Evolutionary conservation across 2,113 vertebrate genomes (phyloP), one percentile per base, ranked within the genome.

Genomic region (Porphyrio hochstetteri): DNA sequence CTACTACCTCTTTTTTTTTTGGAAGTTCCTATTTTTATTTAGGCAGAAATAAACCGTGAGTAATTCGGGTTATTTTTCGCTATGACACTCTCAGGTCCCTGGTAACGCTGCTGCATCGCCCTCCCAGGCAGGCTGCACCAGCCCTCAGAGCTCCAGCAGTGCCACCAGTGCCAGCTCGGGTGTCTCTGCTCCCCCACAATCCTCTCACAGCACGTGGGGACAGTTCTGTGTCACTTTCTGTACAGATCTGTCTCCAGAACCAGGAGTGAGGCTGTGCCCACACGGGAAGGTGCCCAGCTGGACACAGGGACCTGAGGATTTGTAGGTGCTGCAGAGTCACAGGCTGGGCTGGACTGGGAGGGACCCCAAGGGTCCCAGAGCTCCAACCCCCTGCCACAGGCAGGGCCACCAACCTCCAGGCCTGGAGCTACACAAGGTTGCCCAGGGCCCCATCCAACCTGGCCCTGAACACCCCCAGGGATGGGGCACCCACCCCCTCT

Each of bases 291-390:
- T 69, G 63, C 20, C n/a, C 52, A 11, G 0, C 61, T 20, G 69
- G 5, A 1, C 28, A 10, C 20, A 5, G 0, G 8, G 46, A 27
- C 31, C 27, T 10, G 40, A 44, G 50, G 63, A 8, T 1, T 16
- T 64, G 50, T 10, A 4, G 70, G 70, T 76, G 38, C 27, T 8
- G 6, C 3, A 18, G 52, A 50, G 31, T 48, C 48, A 48, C 48
- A 12, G 48, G 10, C 48, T 23, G 19, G 48, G 19, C 20, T 48
- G 48, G 40, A 13, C 40, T 40, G 40, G 40, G 13, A 40, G 40
- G 40, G 40, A 40, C 40, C 40, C 40, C 40, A 40, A 40, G 40
- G 40, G 40, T 40, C 13, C 40, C 40, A 40, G 40, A 40, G 40
- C 40, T 40, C 40, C 40, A 40, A 40, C 40, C 40, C 40, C 40